These are phyloP conservation scores for Enteromius paludinosus DNA, from an alignment of 2,797 vertebrate species.

Conservation along the genomic window DNA sequence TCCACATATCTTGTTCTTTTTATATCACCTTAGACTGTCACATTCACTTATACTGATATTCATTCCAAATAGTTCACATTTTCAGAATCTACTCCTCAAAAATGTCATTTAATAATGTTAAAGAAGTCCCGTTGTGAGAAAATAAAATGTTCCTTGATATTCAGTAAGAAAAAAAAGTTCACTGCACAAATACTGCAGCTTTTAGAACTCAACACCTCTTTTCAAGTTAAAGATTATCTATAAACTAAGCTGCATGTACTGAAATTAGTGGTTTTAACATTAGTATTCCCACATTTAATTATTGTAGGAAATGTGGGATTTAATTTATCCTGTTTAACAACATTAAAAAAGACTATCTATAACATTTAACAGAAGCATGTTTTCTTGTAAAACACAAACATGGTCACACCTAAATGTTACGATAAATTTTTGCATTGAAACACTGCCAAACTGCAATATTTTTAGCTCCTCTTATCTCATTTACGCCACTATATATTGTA, in stretches of 20 bases:
- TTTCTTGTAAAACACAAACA: background rate
- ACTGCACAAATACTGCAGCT: background rate
- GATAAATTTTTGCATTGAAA: background rate
- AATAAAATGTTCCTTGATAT: background rate
- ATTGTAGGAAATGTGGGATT: background rate
- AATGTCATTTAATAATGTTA: background rate
- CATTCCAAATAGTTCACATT: background rate
- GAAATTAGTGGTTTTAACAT: background rate
- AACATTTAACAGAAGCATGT: background rate
- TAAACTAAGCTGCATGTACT: background rate
- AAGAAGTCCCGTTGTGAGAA: background rate
- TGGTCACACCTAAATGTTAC: background rate
- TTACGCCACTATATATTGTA: background rate
- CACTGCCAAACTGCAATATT: background rate
- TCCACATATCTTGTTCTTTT: background rate
- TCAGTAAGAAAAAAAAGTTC: background rate
- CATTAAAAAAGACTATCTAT: background rate
- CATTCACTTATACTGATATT: background rate
- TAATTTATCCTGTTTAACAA: background rate
- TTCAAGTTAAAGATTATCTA: background rate
- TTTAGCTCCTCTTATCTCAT: conserved; percentile 15
- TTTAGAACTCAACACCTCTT: background rate
- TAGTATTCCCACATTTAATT: background rate
- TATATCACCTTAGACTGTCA: background rate
- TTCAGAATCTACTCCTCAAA: background rate